A percentile compares a stretch with the other conserved stretches of the same genome.
Evolutionary conservation across 2,888 invertebrate species (phyloP).

Genomic region (Tolmerus cingulatus): DNA sequence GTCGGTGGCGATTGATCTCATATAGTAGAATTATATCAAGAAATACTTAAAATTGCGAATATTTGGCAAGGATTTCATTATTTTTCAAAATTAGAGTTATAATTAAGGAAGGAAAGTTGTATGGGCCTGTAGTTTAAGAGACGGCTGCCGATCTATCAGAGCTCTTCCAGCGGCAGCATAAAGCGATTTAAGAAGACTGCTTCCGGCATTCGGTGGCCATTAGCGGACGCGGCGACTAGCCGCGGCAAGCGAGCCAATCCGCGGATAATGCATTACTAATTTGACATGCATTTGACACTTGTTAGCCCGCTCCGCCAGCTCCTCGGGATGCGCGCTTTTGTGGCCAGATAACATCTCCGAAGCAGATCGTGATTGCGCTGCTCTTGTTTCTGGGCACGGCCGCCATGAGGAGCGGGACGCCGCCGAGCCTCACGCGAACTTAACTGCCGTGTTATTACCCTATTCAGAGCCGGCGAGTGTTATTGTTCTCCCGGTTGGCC

Average conservation of each 20-base stretch:
- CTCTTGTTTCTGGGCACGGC: slow-evolving; percentile 27
- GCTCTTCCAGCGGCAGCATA: neutral
- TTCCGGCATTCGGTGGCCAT: neutral
- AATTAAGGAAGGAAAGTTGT: neutral
- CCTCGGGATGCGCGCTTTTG: neutral
- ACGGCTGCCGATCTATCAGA: neutral
- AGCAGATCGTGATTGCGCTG: slow-evolving; percentile 28
- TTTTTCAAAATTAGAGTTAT: neutral
- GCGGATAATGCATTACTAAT: slow-evolving; percentile 27
- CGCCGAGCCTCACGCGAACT: slow-evolving; percentile 46
- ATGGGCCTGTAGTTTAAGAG: neutral
- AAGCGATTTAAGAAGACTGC: neutral
- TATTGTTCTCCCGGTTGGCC: slow-evolving; percentile 48
- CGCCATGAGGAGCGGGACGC: neutral
- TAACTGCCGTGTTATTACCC: slow-evolving; percentile 48
- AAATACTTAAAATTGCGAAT: too few species aligned
- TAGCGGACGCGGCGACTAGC: neutral
- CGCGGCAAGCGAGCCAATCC: neutral
- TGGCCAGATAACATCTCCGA: slow-evolving; percentile 12
- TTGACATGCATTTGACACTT: slow-evolving; percentile 37
- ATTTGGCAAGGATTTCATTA: neutral
- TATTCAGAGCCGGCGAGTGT: slow-evolving; percentile 43
- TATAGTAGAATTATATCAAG: too few species aligned
- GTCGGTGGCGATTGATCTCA: too few species aligned
- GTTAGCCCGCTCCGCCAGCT: neutral